These are phyloP conservation scores for Cariama cristata DNA, from an alignment of 2,113 vertebrate species.

Conservation along the genomic window DNA sequence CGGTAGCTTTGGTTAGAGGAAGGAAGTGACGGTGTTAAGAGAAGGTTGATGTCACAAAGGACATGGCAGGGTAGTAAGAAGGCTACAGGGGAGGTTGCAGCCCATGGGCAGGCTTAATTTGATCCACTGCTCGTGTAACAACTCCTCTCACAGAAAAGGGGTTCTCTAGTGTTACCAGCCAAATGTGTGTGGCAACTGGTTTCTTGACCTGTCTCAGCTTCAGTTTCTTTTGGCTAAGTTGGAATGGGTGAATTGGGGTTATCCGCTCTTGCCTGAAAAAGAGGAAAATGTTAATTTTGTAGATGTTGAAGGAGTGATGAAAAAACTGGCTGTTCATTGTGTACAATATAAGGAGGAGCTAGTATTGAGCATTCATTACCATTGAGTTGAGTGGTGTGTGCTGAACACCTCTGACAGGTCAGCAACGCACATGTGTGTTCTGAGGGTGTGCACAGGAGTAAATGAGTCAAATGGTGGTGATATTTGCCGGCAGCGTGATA, in stretches of 20 bases:
- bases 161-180: neutral
- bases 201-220: neutral
- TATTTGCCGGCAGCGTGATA: slow-evolving; percentile 31
- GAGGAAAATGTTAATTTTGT: neutral
- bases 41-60: neutral
- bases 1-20: neutral
- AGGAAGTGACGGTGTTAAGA: neutral
- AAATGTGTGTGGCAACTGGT: neutral
- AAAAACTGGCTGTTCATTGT: neutral
- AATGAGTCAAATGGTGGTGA: neutral
- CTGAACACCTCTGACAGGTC: neutral
- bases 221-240: neutral
- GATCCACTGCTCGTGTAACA: neutral
- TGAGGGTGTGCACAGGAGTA: neutral
- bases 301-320: neutral
- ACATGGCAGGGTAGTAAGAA: neutral
- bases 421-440: neutral
- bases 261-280: neutral
- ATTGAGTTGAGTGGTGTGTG: neutral
- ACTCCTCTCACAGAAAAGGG: neutral
- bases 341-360: neutral
- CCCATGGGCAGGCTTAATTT: neutral
- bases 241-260: neutral
- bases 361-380: neutral
- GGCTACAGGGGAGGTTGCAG: neutral